Base-by-base conservation (phyloP, 2,797 vertebrate genomes). In the Cyclura pinguis region DNA sequence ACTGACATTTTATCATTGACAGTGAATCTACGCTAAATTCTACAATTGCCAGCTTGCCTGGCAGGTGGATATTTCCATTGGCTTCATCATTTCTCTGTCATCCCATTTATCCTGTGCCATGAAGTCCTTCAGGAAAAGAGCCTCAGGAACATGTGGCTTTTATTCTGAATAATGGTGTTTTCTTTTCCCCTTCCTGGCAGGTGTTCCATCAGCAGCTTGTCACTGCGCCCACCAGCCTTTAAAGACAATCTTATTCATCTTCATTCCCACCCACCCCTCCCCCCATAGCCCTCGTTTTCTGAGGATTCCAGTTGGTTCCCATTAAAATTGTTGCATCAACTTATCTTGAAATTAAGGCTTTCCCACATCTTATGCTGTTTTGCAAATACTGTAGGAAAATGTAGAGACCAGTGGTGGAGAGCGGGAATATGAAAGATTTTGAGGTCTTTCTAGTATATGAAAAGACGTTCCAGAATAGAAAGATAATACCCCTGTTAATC, bases 401-500 rank as follows among this genome's bases (percentile, higher is more conserved):
- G 93, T 95, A 93, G 90, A 92, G 73, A 94, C 94, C 94, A 90
- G 95, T 29, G 20, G 16, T 32, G 29, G 80, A 24, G 9, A 42
- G 6, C 1, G 67, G 27, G 50, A 2, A 9, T 78, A 13, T 72
- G 73, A 35, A 95, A 93, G 52, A 89, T 96, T 97, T 94, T 95
- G 96, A 94, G 93, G 95, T 96, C 92, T 94, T 95, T 91, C 91
- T 93, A 91, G 95, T 89, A 87, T 83, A 86, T 62, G 91, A 96
- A 84, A 96, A 94, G 93, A 91, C 92, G 93, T 96, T 94, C 93
- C 94, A 91, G 95, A 96, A 96, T 92, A 93, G 82, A 96, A 95
- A 96, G 96, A 96, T 95, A 97, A 97, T 96, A 97, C 93, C 94
- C 94, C 93, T 95, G 96, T 96, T 97, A 97, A 97, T 97, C 96